Conservation (phyloP, 1,140 invertebrate species). For the Bombus confusus region DNA sequence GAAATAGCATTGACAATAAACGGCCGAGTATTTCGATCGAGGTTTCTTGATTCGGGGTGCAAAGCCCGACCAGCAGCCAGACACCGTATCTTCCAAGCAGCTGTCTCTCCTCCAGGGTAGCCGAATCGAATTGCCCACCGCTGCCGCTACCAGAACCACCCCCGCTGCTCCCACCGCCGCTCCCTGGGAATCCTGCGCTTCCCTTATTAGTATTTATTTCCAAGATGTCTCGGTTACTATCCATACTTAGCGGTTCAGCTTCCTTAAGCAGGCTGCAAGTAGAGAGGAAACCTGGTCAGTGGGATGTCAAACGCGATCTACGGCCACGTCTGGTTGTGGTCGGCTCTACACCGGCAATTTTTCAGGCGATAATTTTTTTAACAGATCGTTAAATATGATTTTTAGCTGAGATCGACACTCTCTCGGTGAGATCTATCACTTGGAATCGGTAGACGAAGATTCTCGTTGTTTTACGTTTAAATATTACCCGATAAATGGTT, state of each 20-base stretch:
- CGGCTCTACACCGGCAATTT: constrained; percentile 3
- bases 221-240: constrained; percentile 81
- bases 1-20: constrained; percentile 97
- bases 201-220: constrained; percentile 78
- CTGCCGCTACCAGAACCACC: constrained; percentile 52
- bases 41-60: constrained; percentile 92
- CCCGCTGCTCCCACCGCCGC: constrained; percentile 40
- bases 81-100: constrained; percentile 97
- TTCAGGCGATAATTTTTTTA: background rate
- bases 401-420: constrained; percentile 32
- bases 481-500: too few species aligned
- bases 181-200: constrained; percentile 72
- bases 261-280: constrained; percentile 89
- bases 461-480: too few species aligned
- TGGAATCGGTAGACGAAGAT: constrained; percentile 11
- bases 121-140: constrained; percentile 79
- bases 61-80: constrained; percentile 97
- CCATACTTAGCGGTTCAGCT: constrained; percentile 88
- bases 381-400: too few species aligned
- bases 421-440: background rate
- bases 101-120: constrained; percentile 90
- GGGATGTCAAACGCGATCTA: constrained; percentile 26
- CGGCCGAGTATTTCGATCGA: constrained; percentile 94
- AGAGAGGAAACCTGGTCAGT: constrained; percentile 29
- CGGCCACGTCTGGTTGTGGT: constrained; percentile 29